Base-by-base conservation (phyloP, 2,113 vertebrate genomes). In the Paralichthys olivaceus region DNA sequence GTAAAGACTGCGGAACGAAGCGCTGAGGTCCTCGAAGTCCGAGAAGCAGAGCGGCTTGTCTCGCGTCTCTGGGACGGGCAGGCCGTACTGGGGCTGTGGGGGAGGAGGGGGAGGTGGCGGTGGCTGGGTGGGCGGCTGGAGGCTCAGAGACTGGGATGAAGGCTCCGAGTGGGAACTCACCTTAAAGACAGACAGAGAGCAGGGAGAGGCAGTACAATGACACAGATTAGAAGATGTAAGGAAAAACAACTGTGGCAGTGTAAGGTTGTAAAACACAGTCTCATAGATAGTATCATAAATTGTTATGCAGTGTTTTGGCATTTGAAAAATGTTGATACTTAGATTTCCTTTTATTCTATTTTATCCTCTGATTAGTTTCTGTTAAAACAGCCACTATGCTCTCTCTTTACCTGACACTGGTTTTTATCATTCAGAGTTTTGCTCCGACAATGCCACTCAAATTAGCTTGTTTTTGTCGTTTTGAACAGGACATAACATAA, bases 1-100 rank as follows among this genome's bases (percentile, higher is more conserved):
- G 89, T 96, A 96, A 78, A 96, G 95, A 83, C 95, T 96, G 86
- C 96, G 94, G 92, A 96, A 96, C 79, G 96, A 96, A 79, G 95
- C 91, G 87, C 96, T 96, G 80, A 96, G 95, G 94, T 96, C 95
- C 92, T 96, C 95, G 29, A 96, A 96, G 88, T 96, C 95, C 2
- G 95, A 94, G 91, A 96, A 96, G 68, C 94, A 94, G 65, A 92
- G 87, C 22, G 93, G 91, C 79, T 96, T 96, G 73, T 96, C 95
- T 88, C 94, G 86, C 0, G 86, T 70, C 84, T 96, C 95, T 0
- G 92, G 92, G 69, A 95, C 83, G 7, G 94, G 90, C 75, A 95
- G 85, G 70, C 86, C 94, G 57, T 95, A 96, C 81, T 95, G 95
- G 57, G 94, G 92, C 72, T 95, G 94, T 0, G 85, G 67, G 9